Base-by-base conservation (phyloP, 2,888 invertebrate genomes). In the Apotomis turbidana region DNA sequence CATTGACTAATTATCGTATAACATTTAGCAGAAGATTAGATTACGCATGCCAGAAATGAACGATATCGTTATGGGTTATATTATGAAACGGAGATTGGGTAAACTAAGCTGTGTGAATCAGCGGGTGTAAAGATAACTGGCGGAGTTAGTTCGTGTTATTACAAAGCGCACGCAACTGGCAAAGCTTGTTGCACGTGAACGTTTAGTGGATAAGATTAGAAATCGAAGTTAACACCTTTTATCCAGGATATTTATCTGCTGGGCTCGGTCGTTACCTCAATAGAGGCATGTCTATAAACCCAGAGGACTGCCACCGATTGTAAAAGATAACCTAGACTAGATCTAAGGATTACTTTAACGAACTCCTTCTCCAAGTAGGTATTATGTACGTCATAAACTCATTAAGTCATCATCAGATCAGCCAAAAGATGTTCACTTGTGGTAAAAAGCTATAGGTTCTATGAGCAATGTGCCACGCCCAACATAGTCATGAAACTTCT, bases 101-200 rank as follows among this genome's bases (percentile, higher is more conserved):
- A 46, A 36, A 46, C 57, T 66, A 27, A 57, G 44, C 63, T 57
- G 8, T 36, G 10, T 54, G 64, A 64, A 3, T 57, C 57, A 66
- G 66, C 46, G 36, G 36, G 36, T n/a, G 27, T 55, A 64, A 55
- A 64, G 66, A 66, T 66, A 66, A 66, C 55, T 13, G 36, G 4
- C 55, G 27, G 57, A 66, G 46, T 66, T 27, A 46, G 57, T 57
- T 49, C 44, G 46, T 57, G 66, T 57, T 66, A 66, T 66, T 55
- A n/a, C 27, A 57, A 57, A n/a, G n/a, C 46, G 57, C 66, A 57
- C 64, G 64, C 57, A 57, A 46, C 5, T 6, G 54, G 10, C 13
- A n/a, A 44, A 59, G 52, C 54, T 15, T 15, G 10, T 15, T 15
- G 41, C 41, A 54, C 52, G 54, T 64, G 54, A 49, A 9, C 49